Evolutionary conservation across 2,113 vertebrate genomes (phyloP).

Genomic region (Sakesphorus luctuosus): DNA sequence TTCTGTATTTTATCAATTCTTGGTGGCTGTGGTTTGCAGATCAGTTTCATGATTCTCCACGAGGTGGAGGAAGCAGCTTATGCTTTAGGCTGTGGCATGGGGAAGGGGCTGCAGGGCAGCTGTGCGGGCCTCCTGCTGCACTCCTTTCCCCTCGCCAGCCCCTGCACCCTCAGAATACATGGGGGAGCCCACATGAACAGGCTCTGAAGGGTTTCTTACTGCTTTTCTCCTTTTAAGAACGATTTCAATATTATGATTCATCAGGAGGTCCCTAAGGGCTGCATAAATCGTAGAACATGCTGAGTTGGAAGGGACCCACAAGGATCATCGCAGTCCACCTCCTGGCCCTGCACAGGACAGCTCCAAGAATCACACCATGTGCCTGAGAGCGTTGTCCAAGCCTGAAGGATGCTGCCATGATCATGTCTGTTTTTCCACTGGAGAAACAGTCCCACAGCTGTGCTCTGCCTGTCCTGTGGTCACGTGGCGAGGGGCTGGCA

Average conservation of each 20-base stretch:
- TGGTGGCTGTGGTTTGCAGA: background rate
- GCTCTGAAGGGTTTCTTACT: background rate
- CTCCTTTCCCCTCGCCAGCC: rapidly evolving
- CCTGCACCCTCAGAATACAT: rapidly evolving
- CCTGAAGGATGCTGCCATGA: rapidly evolving
- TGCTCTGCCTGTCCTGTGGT: background rate
- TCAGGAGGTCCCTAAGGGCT: background rate
- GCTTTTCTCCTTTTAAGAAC: background rate
- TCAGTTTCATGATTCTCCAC: conserved; percentile 23
- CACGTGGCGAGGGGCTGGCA: background rate
- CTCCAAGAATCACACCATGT: background rate
- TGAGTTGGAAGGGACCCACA: background rate
- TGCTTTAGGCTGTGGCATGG: rapidly evolving
- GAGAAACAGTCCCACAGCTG: too few species aligned
- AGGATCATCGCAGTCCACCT: rapidly evolving
- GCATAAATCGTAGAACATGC: background rate
- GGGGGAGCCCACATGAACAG: too few species aligned
- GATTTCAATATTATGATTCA: rapidly evolving
- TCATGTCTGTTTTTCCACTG: rapidly evolving
- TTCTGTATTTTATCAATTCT: rapidly evolving
- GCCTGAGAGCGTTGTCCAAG: background rate
- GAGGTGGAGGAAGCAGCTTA: conserved; percentile 47
- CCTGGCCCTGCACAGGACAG: background rate
- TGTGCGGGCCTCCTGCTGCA: background rate
- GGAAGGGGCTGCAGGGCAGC: background rate